Evolutionary conservation across 2,888 invertebrate species (phyloP), one percentile per base, ranked within the genome.

Genomic region (Pachliopta kotzebuea): DNA sequence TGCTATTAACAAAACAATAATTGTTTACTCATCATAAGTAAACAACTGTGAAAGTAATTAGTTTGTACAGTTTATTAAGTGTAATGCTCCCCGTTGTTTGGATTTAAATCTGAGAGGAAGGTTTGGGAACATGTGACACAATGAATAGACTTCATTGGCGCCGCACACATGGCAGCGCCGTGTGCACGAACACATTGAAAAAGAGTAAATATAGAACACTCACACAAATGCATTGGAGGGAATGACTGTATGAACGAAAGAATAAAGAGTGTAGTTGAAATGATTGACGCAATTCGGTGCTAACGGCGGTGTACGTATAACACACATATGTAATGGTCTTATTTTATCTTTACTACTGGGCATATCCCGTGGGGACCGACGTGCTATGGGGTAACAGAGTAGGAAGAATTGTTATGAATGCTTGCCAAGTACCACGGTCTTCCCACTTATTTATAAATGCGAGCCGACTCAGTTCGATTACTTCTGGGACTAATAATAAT

Each of bases 61-160:
- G 59, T 60, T 60, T 62, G 59, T 52, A 58, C 53, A 58, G 21
- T 58, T 49, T 53, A 37, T 52, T 42, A 24, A 18, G 18, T 52
- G 21, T 29, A 21, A 52, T 53, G 42, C 54, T n/a, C 26, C 9
- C 9, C 23, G 37, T 20, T 63, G 58, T 50, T 54, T 49, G 42
- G 52, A 62, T 60, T 63, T 63, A 60, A 58, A 23, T 45, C 23
- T 50, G 59, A 63, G 23, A 64, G 53, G 55, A 77, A 65, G 83
- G 79, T 85, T 91, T 90, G 89, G 80, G 86, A 84, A 80, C 66
- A 63, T 69, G 70, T 85, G 86, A 57, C 72, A 68, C 72, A 79
- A 80, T 84, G 84, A 81, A 85, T 85, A 86, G 84, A 85, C 84
- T 86, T 84, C 86, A 88, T 88, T 88, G 87, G 90, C 81, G 85